phyloP scores from a whole-genome alignment of 30 jellyfish, hydroid and myxozoan species.

The Sanderia malayensis region DNA sequence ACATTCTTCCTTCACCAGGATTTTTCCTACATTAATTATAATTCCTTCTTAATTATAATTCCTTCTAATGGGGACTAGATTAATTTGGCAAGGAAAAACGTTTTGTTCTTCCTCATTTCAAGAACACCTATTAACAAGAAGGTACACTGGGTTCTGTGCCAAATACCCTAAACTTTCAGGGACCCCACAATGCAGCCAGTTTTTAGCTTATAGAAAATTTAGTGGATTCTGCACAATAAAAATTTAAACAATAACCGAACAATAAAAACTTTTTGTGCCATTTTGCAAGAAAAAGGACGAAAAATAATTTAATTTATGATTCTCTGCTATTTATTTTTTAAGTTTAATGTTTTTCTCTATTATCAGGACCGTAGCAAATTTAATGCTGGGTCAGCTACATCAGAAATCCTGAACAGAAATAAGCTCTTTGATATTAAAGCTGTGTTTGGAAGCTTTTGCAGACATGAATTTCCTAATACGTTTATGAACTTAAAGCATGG shows the following conservation, averaged over 20 bases:
- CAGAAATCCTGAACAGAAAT: not conserved
- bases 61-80: not conserved
- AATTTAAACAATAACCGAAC: not conserved
- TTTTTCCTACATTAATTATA: not conserved
- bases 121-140: not conserved
- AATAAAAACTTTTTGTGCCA: not conserved
- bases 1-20: not conserved
- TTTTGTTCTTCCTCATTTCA: not conserved
- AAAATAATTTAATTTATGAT: too few species aligned
- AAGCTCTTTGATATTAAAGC: not conserved
- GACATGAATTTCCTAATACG: not conserved
- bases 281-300: not conserved
- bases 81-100: not conserved
- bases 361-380: not conserved
- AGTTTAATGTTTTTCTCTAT: not conserved
- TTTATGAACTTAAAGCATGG: not conserved
- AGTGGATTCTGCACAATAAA: too few species aligned
- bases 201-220: not conserved
- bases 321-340: not conserved
- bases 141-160: not conserved
- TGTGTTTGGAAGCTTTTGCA: not conserved
- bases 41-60: too few species aligned
- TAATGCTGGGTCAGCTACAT: slow-evolving; percentile 1
- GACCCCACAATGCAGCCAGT: not conserved
- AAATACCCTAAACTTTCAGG: not conserved